Evolutionary conservation across 2,888 invertebrate species (phyloP).

Genomic region (Pemphredon lugubris): DNA sequence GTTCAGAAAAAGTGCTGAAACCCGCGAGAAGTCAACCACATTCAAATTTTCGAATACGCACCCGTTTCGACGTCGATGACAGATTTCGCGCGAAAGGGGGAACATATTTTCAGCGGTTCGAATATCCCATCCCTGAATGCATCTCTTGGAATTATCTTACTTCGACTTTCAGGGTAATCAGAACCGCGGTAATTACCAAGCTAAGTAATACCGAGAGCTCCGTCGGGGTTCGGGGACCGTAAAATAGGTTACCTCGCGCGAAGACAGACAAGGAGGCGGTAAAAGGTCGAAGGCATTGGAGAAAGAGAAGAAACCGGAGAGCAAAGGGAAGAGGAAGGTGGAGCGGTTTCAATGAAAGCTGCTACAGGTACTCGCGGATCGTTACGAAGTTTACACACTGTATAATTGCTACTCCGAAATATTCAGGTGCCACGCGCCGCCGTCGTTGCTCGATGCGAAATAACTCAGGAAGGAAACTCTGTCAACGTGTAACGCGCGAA

Average conservation of each 20-base stretch:
- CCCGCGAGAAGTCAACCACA: no score
- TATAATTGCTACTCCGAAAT: no score
- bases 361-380: slow-evolving; percentile 3
- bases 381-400: neutral
- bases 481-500: no score
- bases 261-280: slow-evolving; percentile 7
- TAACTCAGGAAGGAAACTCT: no score
- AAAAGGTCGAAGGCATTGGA: slow-evolving; percentile 15
- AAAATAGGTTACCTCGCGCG: slow-evolving; percentile 41
- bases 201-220: slow-evolving; percentile 50
- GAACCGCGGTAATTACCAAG: slow-evolving; percentile 62
- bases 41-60: no score
- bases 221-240: slow-evolving; percentile 35
- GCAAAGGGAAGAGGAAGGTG: neutral
- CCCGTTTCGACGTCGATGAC: no score
- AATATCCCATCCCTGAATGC: slow-evolving; percentile 19
- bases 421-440: no score
- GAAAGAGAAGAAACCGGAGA: neutral
- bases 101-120: slow-evolving; percentile 25
- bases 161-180: slow-evolving; percentile 54
- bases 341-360: neutral
- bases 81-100: neutral
- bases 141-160: slow-evolving; percentile 42
- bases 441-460: no score
- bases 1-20: no score